Evolutionary conservation across 2,888 invertebrate species (phyloP).

Genomic region (Ichneumon xanthorius): DNA sequence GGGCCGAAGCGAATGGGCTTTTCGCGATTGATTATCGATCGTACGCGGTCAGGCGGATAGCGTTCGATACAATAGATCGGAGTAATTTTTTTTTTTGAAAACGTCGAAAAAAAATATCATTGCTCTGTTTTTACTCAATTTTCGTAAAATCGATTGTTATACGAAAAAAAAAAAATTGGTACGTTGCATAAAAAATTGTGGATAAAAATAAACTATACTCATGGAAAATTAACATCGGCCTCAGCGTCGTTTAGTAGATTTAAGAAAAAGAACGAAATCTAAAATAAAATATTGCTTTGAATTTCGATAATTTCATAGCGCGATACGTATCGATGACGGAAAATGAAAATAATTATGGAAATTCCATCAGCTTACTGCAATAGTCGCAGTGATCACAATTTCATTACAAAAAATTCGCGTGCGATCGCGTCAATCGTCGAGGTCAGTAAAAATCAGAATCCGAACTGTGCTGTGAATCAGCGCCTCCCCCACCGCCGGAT

Average conservation of each 20-base stretch:
- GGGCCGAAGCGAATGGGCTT: slow-evolving; percentile 45
- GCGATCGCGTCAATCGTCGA: slow-evolving; percentile 71
- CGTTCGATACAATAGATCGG: slow-evolving; percentile 9
- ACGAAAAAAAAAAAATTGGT: not conserved
- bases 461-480: slow-evolving; percentile 80
- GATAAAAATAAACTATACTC: not conserved
- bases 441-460: slow-evolving; percentile 81
- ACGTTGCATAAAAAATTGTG: not conserved
- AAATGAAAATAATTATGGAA: slow-evolving; percentile 23
- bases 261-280: not conserved
- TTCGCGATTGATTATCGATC: slow-evolving; percentile 26
- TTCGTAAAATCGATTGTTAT: slow-evolving; percentile 15
- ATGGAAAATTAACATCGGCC: not conserved
- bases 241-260: slow-evolving; percentile 13
- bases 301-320: slow-evolving; percentile 1
- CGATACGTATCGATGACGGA: not conserved
- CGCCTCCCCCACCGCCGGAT: slow-evolving; percentile 71
- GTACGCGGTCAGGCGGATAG: slow-evolving; percentile 22
- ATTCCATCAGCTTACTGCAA: slow-evolving; percentile 54
- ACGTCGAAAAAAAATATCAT: slow-evolving; percentile 21
- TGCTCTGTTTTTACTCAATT: not conserved
- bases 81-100: not conserved
- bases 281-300: not conserved
- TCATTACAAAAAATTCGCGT: slow-evolving; percentile 61
- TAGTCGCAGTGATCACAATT: slow-evolving; percentile 54